Evolutionary conservation across 2,113 vertebrate species (phyloP).

Genomic region (Brachyhypopomus gauderio): DNA sequence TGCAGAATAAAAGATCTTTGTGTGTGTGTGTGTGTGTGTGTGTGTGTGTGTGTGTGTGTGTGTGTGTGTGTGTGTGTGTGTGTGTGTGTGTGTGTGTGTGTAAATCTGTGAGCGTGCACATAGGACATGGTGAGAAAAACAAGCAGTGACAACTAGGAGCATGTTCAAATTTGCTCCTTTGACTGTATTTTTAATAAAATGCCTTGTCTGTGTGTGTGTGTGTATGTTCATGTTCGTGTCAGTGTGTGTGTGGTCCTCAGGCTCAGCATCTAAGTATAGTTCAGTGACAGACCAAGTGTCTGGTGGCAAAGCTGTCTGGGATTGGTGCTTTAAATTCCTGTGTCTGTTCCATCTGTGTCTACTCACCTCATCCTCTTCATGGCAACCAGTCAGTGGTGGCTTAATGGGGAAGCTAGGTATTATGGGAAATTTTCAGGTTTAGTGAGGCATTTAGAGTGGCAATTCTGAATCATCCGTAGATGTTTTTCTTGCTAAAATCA

Average conservation of each 20-base stretch:
- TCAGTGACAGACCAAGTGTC: slow-evolving; percentile 18
- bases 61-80: slow-evolving; percentile 9
- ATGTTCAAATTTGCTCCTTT: neutral
- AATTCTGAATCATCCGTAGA: no score
- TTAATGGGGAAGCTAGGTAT: neutral
- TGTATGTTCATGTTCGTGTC: neutral
- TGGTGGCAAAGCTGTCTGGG: slow-evolving; percentile 1
- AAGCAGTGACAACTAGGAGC: neutral
- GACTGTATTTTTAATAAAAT: slow-evolving; percentile 9
- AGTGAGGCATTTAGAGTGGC: no score
- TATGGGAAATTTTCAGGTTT: no score
- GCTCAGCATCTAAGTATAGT: slow-evolving; percentile 26
- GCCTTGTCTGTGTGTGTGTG: neutral
- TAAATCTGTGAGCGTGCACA: neutral
- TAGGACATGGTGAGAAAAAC: neutral
- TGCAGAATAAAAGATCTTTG: neutral
- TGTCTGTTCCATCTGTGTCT: neutral
- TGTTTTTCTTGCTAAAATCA: no score
- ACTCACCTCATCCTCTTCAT: neutral
- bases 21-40: slow-evolving; percentile 11
- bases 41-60: slow-evolving; percentile 4
- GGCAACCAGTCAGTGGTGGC: neutral
- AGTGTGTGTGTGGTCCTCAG: neutral
- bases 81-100: slow-evolving; percentile 15
- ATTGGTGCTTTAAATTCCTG: slow-evolving; percentile 13